These are phyloP conservation scores for Drosophila trapezifrons DNA, from an alignment of 1,140 invertebrate genomes.

Conservation along the genomic window DNA sequence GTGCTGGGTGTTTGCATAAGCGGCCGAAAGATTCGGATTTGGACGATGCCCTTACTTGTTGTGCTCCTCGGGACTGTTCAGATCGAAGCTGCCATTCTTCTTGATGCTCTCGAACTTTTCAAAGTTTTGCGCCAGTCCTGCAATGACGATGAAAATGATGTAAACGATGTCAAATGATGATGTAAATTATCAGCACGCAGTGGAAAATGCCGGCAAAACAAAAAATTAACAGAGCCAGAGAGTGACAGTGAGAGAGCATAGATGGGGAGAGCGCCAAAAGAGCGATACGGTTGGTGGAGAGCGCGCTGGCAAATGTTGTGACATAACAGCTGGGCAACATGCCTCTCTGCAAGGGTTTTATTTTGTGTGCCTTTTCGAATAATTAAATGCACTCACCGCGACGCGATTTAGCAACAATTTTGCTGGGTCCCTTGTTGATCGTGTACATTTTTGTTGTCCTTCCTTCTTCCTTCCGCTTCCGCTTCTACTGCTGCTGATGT, in stretches of 20 bases:
- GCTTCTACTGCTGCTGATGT: not conserved
- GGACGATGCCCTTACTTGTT: conserved; percentile 66
- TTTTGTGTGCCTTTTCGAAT: conserved; percentile 54
- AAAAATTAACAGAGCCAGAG: conserved; percentile 43
- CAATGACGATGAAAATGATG: conserved; percentile 29
- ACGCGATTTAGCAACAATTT: conserved; percentile 93
- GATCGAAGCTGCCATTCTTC: conserved; percentile 69
- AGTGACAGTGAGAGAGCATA: conserved; percentile 9
- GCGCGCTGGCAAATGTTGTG: conserved; percentile 49
- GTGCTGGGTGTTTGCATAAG: conserved; percentile 47
- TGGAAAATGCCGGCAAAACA: conserved; percentile 72
- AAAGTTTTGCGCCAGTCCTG: conserved; percentile 85
- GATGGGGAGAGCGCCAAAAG: conserved; percentile 17
- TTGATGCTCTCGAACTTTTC: conserved; percentile 84
- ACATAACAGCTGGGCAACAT: conserved; percentile 71
- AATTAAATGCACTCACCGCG: conserved; percentile 86
- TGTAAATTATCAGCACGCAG: conserved; percentile 48
- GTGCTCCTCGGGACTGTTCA: conserved; percentile 79
- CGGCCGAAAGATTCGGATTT: conserved; percentile 16
- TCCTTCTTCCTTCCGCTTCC: conserved; percentile 8
- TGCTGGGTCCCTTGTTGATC: conserved; percentile 92
- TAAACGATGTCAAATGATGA: too few relatives aligned
- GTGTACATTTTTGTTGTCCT: conserved; percentile 88
- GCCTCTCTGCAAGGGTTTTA: conserved; percentile 51
- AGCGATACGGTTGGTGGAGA: not conserved